Conservation (phyloP, 92 coral and sea anemone species). For the Umimayanthus kanabou region DNA sequence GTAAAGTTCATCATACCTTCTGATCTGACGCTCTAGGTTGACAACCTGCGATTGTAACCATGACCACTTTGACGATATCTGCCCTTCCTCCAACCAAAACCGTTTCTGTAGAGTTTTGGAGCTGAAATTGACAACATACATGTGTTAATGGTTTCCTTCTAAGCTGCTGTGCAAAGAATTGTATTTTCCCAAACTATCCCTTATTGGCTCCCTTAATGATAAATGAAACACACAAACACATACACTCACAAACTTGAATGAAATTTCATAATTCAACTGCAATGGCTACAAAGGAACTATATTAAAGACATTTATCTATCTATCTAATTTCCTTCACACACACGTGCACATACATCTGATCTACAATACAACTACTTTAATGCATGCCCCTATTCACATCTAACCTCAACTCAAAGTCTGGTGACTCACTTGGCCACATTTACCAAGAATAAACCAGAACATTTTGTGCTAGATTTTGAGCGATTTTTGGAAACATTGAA, state of each 20-base stretch:
- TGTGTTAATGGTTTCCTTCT: too few species aligned
- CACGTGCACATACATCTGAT: neutral
- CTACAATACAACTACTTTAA: neutral
- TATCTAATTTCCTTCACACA: too few species aligned
- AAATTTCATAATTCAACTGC: too few species aligned
- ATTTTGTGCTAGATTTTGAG: neutral
- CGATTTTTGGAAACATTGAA: neutral
- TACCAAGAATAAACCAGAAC: too few species aligned
- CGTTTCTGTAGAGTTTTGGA: conserved; percentile 63
- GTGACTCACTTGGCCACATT: too few species aligned
- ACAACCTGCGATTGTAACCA: conserved; percentile 98
- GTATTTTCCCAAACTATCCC: neutral
- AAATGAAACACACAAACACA: too few species aligned
- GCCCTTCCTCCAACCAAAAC: conserved; percentile 80
- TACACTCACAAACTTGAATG: too few species aligned
- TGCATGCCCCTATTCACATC: too few species aligned
- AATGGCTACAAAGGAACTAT: too few species aligned
- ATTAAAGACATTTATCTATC: too few species aligned
- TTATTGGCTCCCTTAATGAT: too few species aligned
- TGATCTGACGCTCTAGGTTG: conserved; percentile 87
- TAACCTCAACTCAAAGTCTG: too few species aligned
- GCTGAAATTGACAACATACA: conserved; percentile 44
- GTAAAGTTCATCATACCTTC: conserved; percentile 91
- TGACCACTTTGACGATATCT: conserved; percentile 92
- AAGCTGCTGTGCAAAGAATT: neutral